These are phyloP conservation scores for Drosophila eohydei DNA, from an alignment of 2,888 invertebrate genomes.

Conservation along the genomic window DNA sequence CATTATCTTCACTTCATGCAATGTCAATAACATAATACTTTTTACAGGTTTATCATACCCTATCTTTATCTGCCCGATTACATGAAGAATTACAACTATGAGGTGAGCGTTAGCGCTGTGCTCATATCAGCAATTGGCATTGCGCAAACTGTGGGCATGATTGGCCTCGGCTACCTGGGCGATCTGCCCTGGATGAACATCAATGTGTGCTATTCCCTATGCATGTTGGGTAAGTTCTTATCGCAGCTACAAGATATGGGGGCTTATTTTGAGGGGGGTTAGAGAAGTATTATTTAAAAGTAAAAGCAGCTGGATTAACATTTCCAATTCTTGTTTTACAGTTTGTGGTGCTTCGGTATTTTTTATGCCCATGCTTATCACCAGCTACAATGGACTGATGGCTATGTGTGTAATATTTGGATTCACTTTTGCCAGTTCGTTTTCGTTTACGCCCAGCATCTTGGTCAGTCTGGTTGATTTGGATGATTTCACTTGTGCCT, in stretches of 20 bases:
- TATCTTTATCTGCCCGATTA: constrained; percentile 97
- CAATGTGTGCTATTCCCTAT: constrained; percentile 92
- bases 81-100: constrained; percentile 89
- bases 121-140: constrained; percentile 94
- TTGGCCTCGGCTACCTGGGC: constrained; percentile 94
- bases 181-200: constrained; percentile 94
- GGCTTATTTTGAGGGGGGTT: background rate
- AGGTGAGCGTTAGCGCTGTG: constrained; percentile 90
- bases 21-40: constrained; percentile 3
- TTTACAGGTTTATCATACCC: constrained; percentile 95
- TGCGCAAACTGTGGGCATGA: constrained; percentile 95
- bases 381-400: constrained; percentile 77
- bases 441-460: constrained; percentile 95
- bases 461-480: constrained; percentile 94
- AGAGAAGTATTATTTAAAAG: background rate
- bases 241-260: background rate
- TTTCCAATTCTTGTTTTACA: constrained; percentile 35
- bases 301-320: background rate
- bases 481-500: constrained; percentile 96
- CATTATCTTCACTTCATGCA: background rate
- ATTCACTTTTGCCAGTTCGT: constrained; percentile 95
- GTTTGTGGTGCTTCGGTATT: constrained; percentile 84
- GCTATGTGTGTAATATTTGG: constrained; percentile 90
- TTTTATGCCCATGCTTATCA: constrained; percentile 82
- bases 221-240: constrained; percentile 87